phyloP scores from a whole-genome alignment of 2,888 invertebrate genomes.

The Aquatica leii region DNA sequence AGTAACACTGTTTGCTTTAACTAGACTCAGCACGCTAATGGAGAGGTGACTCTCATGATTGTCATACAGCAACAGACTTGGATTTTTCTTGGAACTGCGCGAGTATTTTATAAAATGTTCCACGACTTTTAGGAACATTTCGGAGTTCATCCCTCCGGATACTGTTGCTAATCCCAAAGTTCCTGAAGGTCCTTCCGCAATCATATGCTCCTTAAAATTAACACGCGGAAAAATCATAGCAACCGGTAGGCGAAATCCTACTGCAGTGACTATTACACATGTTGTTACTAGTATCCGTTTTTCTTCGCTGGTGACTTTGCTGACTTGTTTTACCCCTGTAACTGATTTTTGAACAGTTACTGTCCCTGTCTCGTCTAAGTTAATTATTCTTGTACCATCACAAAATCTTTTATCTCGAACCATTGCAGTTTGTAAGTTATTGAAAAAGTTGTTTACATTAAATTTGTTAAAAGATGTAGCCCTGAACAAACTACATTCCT shows the following conservation, averaged over 20 bases:
- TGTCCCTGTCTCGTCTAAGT: not conserved
- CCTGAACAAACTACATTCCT: not conserved
- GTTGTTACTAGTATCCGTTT: conserved; percentile 52
- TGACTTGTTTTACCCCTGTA: conserved; percentile 45
- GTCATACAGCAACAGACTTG: conserved; percentile 48
- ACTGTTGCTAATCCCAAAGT: conserved; percentile 51
- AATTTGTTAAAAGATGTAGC: not conserved
- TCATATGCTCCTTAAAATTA: conserved; percentile 49
- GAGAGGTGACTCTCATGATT: conserved; percentile 52
- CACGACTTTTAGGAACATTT: conserved; percentile 51
- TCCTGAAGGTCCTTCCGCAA: conserved; percentile 52
- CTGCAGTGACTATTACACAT: conserved; percentile 49
- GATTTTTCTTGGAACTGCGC: conserved; percentile 45
- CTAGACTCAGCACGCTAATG: too few relatives aligned
- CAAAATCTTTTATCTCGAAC: conserved; percentile 13
- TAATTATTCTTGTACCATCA: not conserved
- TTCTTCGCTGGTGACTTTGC: conserved; percentile 52
- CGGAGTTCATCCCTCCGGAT: conserved; percentile 54
- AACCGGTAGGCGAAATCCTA: conserved; percentile 48
- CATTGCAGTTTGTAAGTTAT: conserved; percentile 29
- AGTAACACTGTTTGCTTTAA: too few relatives aligned
- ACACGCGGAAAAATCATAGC: conserved; percentile 53
- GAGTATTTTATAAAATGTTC: conserved; percentile 52
- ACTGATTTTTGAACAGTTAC: too few relatives aligned
- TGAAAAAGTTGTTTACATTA: not conserved